phyloP scores from a whole-genome alignment of 2,797 vertebrate genomes.

The Typhlichthys eigenmanni region DNA sequence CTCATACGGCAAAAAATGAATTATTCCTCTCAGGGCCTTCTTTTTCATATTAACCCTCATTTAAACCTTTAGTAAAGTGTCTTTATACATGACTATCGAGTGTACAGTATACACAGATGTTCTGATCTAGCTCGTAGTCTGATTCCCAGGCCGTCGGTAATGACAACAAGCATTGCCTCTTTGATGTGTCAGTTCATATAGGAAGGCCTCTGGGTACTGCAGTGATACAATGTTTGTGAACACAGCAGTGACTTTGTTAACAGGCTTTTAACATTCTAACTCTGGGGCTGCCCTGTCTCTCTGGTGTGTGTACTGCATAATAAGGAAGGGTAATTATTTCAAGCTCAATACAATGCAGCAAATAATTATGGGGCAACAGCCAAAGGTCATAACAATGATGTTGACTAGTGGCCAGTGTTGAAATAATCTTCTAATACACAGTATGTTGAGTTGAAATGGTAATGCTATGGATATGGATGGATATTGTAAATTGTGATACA shows the following conservation, averaged over 20 bases:
- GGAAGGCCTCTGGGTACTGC: slow-evolving; percentile 27
- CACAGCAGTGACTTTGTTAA: slow-evolving; percentile 50
- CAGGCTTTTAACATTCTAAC: slow-evolving; percentile 46
- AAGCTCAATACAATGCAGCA: slow-evolving; percentile 30
- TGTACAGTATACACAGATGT: too few species aligned
- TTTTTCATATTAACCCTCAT: too few species aligned
- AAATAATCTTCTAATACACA: background rate
- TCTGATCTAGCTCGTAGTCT: background rate
- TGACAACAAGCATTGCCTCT: slow-evolving; percentile 34
- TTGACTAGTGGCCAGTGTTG: background rate
- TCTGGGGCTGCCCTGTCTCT: slow-evolving; percentile 32
- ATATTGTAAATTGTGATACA: too few species aligned
- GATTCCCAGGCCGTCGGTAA: slow-evolving; percentile 21
- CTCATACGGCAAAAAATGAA: background rate
- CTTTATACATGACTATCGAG: too few species aligned
- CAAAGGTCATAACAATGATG: background rate
- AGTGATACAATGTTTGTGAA: slow-evolving; percentile 34
- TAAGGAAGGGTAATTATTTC: slow-evolving; percentile 33
- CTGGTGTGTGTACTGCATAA: slow-evolving; percentile 29
- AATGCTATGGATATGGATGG: too few species aligned
- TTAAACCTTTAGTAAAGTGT: too few species aligned
- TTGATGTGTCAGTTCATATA: slow-evolving; percentile 43
- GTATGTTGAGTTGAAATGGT: too few species aligned
- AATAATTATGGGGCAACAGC: slow-evolving; percentile 33
- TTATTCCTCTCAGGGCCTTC: slow-evolving; percentile 11